Percentiles rank a stretch among this genome's conserved stretches.
These are phyloP conservation scores for Microchirus variegatus DNA, from an alignment of 2,797 vertebrate genomes.

Conservation along the genomic window DNA sequence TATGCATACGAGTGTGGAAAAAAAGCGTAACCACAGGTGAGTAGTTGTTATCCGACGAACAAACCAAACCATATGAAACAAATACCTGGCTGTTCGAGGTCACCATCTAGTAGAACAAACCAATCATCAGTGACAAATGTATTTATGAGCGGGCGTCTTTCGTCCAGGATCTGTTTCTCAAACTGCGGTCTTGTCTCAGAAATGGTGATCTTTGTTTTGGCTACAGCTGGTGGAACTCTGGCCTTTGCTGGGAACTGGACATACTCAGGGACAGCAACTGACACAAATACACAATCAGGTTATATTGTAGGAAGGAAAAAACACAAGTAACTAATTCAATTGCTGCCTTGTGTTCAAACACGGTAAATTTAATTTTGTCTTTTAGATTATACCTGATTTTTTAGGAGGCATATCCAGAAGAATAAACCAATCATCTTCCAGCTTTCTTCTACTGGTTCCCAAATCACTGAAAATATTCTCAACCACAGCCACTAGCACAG, in stretches of 20 bases:
- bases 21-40: constrained; percentile 3
- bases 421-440: constrained; percentile 69
- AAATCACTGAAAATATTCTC: not conserved
- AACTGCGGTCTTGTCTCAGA: constrained; percentile 54
- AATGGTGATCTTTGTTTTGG: constrained; percentile 36
- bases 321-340: not conserved
- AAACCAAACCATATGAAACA: constrained; percentile 4
- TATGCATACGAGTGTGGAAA: constrained; percentile 26
- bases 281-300: constrained; percentile 44
- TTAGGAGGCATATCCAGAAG: constrained; percentile 59
- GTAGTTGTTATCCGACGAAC: constrained; percentile 6
- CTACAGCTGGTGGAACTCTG: constrained; percentile 25
- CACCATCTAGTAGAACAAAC: constrained; percentile 78
- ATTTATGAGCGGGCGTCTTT: constrained; percentile 46
- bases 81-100: constrained; percentile 70
- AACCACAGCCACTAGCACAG: constrained; percentile 35
- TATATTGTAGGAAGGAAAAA: constrained; percentile 27
- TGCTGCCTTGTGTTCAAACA: not conserved
- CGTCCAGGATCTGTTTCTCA: constrained; percentile 61
- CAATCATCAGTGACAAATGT: constrained; percentile 73
- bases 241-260: constrained; percentile 35
- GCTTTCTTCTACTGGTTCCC: constrained; percentile 16
- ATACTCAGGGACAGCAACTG: constrained; percentile 35
- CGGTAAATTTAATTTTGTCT: no score
- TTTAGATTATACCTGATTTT: constrained; percentile 65